Percentiles rank a stretch among this genome's conserved stretches.
phyloP scores from a whole-genome alignment of 2,888 invertebrate species.

The Drosophila ustulata region DNA sequence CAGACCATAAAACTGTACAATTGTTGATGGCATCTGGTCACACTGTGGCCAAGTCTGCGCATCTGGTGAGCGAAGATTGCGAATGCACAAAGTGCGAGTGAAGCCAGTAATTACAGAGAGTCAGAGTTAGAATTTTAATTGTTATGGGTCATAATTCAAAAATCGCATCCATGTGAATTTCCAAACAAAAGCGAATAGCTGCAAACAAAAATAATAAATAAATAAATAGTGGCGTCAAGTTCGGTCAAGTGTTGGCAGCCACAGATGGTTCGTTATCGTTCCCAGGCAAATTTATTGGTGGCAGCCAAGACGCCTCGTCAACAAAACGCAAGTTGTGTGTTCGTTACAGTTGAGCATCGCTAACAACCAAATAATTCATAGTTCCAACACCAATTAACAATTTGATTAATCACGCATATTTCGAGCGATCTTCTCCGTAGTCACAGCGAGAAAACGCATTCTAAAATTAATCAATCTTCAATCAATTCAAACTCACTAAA shows the following conservation, averaged over 20 bases:
- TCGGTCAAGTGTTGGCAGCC: conserved; percentile 13
- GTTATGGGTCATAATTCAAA: conserved; percentile 56
- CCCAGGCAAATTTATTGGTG: conserved; percentile 9
- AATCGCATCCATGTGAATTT: conserved; percentile 45
- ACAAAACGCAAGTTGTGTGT: too few relatives aligned
- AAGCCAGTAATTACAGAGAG: conserved; percentile 41
- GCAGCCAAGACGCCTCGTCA: background rate
- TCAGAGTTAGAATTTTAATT: conserved; percentile 51
- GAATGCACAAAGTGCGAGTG: conserved; percentile 34
- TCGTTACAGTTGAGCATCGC: background rate
- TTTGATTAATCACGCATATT: background rate
- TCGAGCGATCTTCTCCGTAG: too few relatives aligned
- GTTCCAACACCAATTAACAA: too few relatives aligned
- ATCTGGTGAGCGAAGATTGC: conserved; percentile 15
- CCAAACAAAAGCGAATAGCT: conserved; percentile 7
- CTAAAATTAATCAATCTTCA: too few relatives aligned
- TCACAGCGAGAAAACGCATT: too few relatives aligned
- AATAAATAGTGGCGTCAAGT: conserved; percentile 16
- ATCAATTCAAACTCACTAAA: too few relatives aligned
- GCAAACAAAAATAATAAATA: background rate
- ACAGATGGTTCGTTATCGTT: conserved; percentile 19
- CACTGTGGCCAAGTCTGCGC: conserved; percentile 30
- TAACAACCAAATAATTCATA: too few relatives aligned
- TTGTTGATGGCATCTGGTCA: conserved; percentile 14
- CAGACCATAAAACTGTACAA: background rate